Percentiles rank a stretch among this genome's conserved stretches.
Conservation (phyloP, 2,888 invertebrate species). For the Julus scandinavius region DNA sequence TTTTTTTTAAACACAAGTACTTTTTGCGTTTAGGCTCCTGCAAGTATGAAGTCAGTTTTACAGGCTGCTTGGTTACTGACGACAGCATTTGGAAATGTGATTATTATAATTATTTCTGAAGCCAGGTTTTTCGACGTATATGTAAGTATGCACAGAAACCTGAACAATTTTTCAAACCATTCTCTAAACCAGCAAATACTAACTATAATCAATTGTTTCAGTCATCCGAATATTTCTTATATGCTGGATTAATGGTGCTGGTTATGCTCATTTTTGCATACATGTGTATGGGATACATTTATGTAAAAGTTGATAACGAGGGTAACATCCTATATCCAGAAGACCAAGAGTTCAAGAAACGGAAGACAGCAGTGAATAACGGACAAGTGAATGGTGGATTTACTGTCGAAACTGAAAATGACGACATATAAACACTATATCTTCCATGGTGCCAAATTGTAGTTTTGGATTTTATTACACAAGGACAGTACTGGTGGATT, state of each 20-base stretch:
- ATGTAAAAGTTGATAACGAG: slow-evolving; percentile 66
- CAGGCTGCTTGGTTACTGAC: slow-evolving; percentile 93
- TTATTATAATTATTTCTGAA: slow-evolving; percentile 91
- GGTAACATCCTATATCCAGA: slow-evolving; percentile 28
- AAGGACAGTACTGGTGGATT: no score
- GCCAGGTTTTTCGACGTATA: slow-evolving; percentile 79
- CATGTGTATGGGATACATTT: slow-evolving; percentile 84
- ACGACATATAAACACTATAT: neutral
- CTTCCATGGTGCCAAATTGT: no score
- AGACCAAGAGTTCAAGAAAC: neutral
- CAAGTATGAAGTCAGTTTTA: slow-evolving; percentile 92
- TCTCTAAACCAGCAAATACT: neutral
- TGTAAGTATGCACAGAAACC: slow-evolving; percentile 68
- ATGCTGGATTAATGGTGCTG: slow-evolving; percentile 83
- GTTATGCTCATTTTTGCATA: slow-evolving; percentile 84
- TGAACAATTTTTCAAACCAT: no score
- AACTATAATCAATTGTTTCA: slow-evolving; percentile 68
- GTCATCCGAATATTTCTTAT: slow-evolving; percentile 88
- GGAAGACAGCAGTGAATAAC: neutral
- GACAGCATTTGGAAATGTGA: slow-evolving; percentile 90
- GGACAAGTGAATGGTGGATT: neutral
- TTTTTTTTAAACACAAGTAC: no score
- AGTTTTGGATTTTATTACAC: no score
- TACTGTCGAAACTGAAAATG: neutral
- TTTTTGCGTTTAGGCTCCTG: slow-evolving; percentile 73